Evolutionary conservation across 2,113 vertebrate genomes (phyloP), one percentile per base, ranked within the genome.

Genomic region (Antigone vipio): DNA sequence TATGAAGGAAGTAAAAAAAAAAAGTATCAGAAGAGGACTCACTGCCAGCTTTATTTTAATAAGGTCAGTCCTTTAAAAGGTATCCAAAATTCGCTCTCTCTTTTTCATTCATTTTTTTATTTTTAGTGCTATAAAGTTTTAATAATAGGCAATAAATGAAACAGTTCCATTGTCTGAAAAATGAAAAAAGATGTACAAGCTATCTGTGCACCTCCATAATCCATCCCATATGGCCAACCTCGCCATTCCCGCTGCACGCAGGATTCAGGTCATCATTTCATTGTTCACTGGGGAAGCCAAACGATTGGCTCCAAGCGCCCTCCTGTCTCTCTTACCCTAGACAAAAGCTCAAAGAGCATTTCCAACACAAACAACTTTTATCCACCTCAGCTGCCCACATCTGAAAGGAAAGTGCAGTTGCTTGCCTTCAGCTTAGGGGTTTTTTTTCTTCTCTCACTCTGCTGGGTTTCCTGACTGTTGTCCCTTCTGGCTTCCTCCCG

Each of bases 81-180:
- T 90, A 91, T 94, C 95, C 93, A 95, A 73, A 96, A 89, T 92
- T 77, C 38, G 27, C 49, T 96, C 71, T 81, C 83, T 80, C 95
- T 88, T 97, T 96, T 97, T 98, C 98, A 98, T 98, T 98, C 97
- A 97, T 95, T 98, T 98, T 98, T 98, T 97, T 97, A 97, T 92
- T 97, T 98, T 95, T 91, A 91, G 84, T 96, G 96, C 98, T 97
- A 92, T 98, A 98, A 98, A 98, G 95, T 98, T 98, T 98, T 98
- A 98, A 98, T 98, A 98, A 98, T 96, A 97, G 94, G 95, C 96
- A 98, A 98, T 99, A 98, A 99, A 98, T 98, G 98, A 98, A 98
- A 97, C 90, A 64, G 93, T 96, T 96, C 98, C 97, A 98, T 99
- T 99, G 98, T 99, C 98, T 97, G 97, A 98, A 97, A 98, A 98